Evolutionary conservation across 2,113 vertebrate species (phyloP).

Genomic region (Podarcis muralis): DNA sequence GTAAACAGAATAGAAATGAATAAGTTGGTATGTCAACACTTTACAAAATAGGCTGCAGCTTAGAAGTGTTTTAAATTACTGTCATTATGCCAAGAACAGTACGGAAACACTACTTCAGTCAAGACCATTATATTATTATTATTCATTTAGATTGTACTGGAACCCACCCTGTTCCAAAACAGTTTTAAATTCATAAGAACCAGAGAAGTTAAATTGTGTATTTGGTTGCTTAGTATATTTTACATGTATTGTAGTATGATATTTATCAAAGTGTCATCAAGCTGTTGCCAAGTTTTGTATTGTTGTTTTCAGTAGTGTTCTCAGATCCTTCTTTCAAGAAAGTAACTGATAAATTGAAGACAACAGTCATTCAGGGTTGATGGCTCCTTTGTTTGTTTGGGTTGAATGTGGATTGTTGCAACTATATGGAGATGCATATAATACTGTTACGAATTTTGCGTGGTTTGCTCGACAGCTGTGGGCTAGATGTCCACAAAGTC

Average conservation of each 20-base stretch:
- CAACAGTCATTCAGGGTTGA: background rate
- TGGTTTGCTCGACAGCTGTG: slow-evolving; percentile 49
- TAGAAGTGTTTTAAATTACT: slow-evolving; percentile 49
- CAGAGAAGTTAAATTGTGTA: background rate
- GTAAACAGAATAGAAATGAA: slow-evolving; percentile 51
- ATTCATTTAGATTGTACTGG: slow-evolving; percentile 43
- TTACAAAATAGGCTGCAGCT: slow-evolving; percentile 41
- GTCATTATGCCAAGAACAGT: slow-evolving; percentile 52
- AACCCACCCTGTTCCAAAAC: background rate
- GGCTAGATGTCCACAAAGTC: slow-evolving; percentile 49
- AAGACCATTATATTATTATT: slow-evolving; percentile 58
- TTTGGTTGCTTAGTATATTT: too few species aligned
- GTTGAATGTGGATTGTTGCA: background rate
- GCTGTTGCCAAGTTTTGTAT: background rate
- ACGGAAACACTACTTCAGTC: slow-evolving; percentile 66
- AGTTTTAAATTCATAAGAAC: background rate
- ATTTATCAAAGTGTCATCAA: background rate
- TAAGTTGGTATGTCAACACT: slow-evolving; percentile 48
- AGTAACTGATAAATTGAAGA: background rate
- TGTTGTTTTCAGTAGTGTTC: background rate
- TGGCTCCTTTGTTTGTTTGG: background rate
- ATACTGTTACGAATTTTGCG: slow-evolving; percentile 7
- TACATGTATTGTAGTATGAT: too few species aligned
- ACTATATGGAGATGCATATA: background rate
- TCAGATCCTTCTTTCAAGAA: background rate